Evolutionary conservation across 1,140 invertebrate species (phyloP).

Genomic region (Lepidostoma basale): DNA sequence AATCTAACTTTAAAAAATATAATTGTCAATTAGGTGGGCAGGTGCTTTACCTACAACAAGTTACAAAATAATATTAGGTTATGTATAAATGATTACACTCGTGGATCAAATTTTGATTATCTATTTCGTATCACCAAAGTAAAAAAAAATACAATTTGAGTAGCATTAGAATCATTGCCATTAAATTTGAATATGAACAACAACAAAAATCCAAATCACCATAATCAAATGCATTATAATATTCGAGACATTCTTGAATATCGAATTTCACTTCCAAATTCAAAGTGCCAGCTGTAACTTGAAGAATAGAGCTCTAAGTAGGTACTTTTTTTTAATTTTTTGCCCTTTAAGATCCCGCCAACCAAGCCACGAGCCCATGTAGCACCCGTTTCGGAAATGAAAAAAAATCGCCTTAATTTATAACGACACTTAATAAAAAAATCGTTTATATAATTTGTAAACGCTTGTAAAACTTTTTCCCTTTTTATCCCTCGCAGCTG

Average conservation of each 20-base stretch:
- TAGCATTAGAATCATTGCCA: too few species aligned
- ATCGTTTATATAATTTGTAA: neutral
- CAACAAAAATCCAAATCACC: neutral
- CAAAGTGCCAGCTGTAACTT: constrained; percentile 7
- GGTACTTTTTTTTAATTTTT: constrained; percentile 8
- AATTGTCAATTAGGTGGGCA: too few species aligned
- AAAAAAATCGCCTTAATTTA: too few species aligned
- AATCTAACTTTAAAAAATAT: too few species aligned
- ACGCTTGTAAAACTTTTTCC: neutral
- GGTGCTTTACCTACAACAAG: too few species aligned
- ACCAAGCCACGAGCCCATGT: neutral
- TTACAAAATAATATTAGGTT: too few species aligned
- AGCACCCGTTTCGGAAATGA: neutral
- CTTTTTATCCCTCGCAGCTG: neutral
- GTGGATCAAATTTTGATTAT: too few species aligned
- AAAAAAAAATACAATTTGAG: too few species aligned
- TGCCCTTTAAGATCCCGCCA: constrained; percentile 1
- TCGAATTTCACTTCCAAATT: neutral
- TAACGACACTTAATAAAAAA: neutral
- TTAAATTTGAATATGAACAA: too few species aligned
- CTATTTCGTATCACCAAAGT: too few species aligned
- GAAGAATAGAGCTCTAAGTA: too few species aligned
- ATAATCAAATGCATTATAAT: constrained; percentile 4
- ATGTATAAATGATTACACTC: too few species aligned
- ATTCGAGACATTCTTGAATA: neutral